These are phyloP conservation scores for Calosoma granatense DNA, from an alignment of 1,140 invertebrate genomes.

Conservation along the genomic window DNA sequence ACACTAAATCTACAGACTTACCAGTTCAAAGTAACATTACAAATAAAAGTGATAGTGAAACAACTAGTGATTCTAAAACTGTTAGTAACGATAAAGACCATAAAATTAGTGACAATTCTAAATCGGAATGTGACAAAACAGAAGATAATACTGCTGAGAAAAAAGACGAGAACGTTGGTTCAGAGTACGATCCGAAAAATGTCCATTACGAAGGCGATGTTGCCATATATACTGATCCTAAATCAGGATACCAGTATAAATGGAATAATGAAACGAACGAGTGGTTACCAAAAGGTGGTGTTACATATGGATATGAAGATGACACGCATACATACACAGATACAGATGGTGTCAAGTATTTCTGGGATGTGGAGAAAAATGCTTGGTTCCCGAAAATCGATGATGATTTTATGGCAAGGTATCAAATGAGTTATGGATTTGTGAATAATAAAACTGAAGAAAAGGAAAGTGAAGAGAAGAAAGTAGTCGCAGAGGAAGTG, in stretches of 20 bases:
- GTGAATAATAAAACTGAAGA: conserved; percentile 42
- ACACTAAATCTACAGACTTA: not conserved
- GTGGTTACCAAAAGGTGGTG: conserved; percentile 40
- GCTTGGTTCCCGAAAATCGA: conserved; percentile 97
- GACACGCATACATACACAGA: conserved; percentile 75
- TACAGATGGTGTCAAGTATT: conserved; percentile 77
- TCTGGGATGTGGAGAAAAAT: conserved; percentile 83
- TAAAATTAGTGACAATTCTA: not conserved
- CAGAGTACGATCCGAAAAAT: conserved; percentile 38
- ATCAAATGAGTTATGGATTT: conserved; percentile 94
- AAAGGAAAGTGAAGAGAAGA: conserved; percentile 21
- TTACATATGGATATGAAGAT: conserved; percentile 61
- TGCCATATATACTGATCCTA: conserved; percentile 65
- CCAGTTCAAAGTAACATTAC: not conserved
- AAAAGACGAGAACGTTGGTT: conserved; percentile 15
- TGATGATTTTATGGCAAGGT: conserved; percentile 91
- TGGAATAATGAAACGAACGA: conserved; percentile 51
- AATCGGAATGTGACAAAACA: not conserved
- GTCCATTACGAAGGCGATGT: conserved; percentile 54
- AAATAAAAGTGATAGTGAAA: not conserved
- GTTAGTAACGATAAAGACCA: not conserved
- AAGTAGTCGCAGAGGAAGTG: conserved; percentile 24
- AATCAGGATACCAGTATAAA: conserved; percentile 51
- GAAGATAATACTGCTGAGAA: not conserved
- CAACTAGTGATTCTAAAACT: not conserved